Evolutionary conservation across 2,113 vertebrate genomes (phyloP).

Genomic region (Hippocampus abdominalis): DNA sequence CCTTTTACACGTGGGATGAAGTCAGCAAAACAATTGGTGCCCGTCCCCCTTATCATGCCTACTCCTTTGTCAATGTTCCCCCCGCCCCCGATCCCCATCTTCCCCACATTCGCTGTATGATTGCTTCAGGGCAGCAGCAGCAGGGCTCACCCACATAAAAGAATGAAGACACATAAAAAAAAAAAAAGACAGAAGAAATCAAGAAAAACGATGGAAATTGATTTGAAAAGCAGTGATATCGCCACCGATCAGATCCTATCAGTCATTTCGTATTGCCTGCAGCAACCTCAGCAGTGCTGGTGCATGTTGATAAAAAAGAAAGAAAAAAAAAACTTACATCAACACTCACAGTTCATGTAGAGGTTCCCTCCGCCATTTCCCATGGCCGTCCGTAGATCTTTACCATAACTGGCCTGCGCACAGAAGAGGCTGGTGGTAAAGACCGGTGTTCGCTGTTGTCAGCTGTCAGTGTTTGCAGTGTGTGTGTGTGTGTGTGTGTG

Average conservation of each 20-base stretch:
- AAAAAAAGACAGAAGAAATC: slow-evolving; percentile 30
- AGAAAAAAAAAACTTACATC: slow-evolving; percentile 63
- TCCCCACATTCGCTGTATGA: slow-evolving; percentile 70
- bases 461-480: slow-evolving; percentile 69
- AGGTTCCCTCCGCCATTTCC: slow-evolving; percentile 67
- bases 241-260: slow-evolving; percentile 40
- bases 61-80: slow-evolving; percentile 69
- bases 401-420: slow-evolving; percentile 69
- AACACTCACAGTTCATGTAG: slow-evolving; percentile 73
- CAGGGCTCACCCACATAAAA: slow-evolving; percentile 49
- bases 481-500: slow-evolving; percentile 48
- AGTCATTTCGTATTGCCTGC: slow-evolving; percentile 65
- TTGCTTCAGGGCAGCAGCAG: slow-evolving; percentile 74
- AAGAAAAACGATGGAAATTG: slow-evolving; percentile 30
- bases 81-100: slow-evolving; percentile 50
- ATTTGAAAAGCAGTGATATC: slow-evolving; percentile 41
- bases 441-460: slow-evolving; percentile 71
- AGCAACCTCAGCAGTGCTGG: slow-evolving; percentile 72
- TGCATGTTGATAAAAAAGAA: slow-evolving; percentile 63
- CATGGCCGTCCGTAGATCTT: slow-evolving; percentile 71
- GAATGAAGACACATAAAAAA: slow-evolving; percentile 40
- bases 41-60: slow-evolving; percentile 62
- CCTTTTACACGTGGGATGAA: slow-evolving; percentile 77
- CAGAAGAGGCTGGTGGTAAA: slow-evolving; percentile 67
- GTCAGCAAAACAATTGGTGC: slow-evolving; percentile 70